These are phyloP conservation scores for Sceliomorpha sp. DNA, from an alignment of 2,888 invertebrate genomes.

Conservation along the genomic window DNA sequence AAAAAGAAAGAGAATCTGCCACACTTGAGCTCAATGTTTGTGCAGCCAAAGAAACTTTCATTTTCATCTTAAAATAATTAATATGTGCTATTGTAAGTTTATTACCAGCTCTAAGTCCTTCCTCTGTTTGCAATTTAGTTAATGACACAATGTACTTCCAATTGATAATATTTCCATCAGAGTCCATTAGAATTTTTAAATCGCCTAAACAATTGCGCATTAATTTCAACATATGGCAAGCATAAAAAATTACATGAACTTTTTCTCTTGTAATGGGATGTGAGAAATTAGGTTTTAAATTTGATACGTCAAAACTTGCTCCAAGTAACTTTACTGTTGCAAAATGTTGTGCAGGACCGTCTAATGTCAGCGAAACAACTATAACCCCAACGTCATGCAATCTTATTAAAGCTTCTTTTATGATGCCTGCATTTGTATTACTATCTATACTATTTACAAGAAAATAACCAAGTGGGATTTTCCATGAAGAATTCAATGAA, in stretches of 20 bases:
- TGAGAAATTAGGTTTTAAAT: no score
- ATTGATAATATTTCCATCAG: background rate
- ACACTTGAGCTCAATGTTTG: conserved; percentile 61
- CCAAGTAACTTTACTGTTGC: no score
- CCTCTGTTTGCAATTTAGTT: conserved; percentile 8
- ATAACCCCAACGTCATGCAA: background rate
- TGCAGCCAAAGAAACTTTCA: conserved; percentile 60
- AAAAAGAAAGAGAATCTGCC: conserved; percentile 59
- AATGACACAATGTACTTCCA: conserved; percentile 1
- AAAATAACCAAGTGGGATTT: conserved; percentile 11
- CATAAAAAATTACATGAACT: conserved; percentile 13
- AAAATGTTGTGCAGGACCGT: no score
- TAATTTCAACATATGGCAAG: conserved; percentile 38
- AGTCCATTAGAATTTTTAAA: conserved; percentile 7
- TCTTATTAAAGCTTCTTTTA: background rate
- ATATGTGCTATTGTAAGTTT: conserved; percentile 32
- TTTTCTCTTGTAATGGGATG: no score
- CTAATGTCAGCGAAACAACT: no score
- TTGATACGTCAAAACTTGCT: no score
- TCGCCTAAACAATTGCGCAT: conserved; percentile 22
- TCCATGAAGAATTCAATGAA: background rate
- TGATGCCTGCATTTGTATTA: background rate
- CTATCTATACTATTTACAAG: conserved; percentile 3
- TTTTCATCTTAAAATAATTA: conserved; percentile 43
- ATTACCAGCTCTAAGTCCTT: conserved; percentile 35